These are phyloP conservation scores for Nesoenas mayeri DNA, from an alignment of 2,113 vertebrate species.

Conservation along the genomic window DNA sequence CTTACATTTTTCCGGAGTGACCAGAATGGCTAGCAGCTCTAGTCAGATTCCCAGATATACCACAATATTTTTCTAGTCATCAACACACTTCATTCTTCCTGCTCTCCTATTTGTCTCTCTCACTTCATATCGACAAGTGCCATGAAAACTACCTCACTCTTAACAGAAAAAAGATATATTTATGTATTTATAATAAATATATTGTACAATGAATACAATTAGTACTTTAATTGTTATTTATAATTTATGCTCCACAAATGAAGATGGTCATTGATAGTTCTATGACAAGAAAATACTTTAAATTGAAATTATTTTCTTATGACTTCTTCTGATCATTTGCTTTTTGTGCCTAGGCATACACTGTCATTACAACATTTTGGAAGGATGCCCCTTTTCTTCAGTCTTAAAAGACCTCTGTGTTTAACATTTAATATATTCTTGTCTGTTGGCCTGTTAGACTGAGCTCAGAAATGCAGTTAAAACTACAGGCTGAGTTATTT, in stretches of 20 bases:
- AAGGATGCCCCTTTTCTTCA: not conserved
- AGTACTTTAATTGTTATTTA: not conserved
- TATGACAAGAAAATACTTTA: not conserved
- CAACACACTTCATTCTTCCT: not conserved
- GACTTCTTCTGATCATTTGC: not conserved
- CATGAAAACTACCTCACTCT: not conserved
- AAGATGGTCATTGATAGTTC: not conserved
- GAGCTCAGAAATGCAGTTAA: not conserved
- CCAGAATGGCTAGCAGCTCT: not conserved
- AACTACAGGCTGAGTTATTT: not conserved
- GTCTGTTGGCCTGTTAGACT: not conserved
- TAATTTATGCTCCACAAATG: not conserved
- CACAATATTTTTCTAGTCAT: not conserved
- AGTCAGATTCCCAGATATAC: not conserved
- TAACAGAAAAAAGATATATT: not conserved
- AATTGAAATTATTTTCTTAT: not conserved
- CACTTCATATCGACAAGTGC: not conserved
- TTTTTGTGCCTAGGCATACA: not conserved
- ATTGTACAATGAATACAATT: not conserved
- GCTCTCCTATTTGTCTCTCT: not conserved
- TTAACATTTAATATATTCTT: not conserved
- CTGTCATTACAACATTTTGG: not conserved
- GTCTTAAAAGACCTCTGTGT: not conserved
- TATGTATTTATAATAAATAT: not conserved
- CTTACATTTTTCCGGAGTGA: not conserved